These are phyloP conservation scores for Xenus cinereus DNA, from an alignment of 2,113 vertebrate genomes.

Conservation along the genomic window DNA sequence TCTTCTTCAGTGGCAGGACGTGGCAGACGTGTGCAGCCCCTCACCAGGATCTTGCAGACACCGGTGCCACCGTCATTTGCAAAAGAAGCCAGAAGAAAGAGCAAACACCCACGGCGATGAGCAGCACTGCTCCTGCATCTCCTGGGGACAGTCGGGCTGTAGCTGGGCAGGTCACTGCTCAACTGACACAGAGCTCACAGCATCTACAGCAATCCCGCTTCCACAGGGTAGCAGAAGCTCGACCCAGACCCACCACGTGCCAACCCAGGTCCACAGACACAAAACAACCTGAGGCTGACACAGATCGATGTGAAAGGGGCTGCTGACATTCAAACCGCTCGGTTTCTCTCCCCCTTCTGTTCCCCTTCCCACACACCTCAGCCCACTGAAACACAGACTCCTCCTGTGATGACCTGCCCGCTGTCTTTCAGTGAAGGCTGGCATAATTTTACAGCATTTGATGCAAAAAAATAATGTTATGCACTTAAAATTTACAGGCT, in stretches of 20 bases:
- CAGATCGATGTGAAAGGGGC: neutral
- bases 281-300: neutral
- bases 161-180: neutral
- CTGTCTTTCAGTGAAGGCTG: neutral
- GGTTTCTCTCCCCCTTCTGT: neutral
- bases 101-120: neutral
- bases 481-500: neutral
- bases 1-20: neutral
- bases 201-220: neutral
- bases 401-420: accelerated
- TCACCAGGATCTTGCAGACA: neutral
- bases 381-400: neutral
- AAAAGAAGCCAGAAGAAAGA: neutral
- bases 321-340: accelerated
- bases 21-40: accelerated
- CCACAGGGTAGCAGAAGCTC: neutral
- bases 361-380: neutral
- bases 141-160: no score
- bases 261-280: neutral
- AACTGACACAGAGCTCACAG: neutral
- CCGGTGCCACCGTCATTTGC: neutral
- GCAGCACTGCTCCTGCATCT: neutral
- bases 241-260: accelerated
- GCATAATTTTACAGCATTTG: neutral
- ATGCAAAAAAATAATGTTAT: neutral